phyloP scores from a whole-genome alignment of 2,888 invertebrate species.

The Drosophila colorata region DNA sequence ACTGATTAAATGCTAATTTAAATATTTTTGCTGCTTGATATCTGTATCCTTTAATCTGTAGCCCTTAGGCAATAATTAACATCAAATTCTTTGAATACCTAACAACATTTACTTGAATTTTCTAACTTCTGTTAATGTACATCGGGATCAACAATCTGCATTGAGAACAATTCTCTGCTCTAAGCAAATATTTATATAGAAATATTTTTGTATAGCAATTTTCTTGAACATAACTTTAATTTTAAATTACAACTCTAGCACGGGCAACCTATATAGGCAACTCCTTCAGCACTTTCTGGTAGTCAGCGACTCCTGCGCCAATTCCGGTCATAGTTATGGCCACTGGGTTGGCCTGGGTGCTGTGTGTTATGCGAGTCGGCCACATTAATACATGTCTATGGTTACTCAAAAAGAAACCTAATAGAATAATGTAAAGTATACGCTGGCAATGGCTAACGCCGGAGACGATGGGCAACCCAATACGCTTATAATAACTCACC shows the following conservation, averaged over 20 bases:
- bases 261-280: too few species aligned
- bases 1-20: too few species aligned
- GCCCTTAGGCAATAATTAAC: too few species aligned
- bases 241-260: too few species aligned
- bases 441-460: conserved; percentile 69
- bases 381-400: conserved; percentile 76
- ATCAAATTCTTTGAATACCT: too few species aligned
- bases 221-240: not conserved
- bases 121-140: too few species aligned
- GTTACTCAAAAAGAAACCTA: conserved; percentile 78
- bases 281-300: not conserved
- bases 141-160: too few species aligned
- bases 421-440: conserved; percentile 82
- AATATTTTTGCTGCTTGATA: too few species aligned
- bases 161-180: too few species aligned
- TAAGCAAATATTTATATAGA: too few species aligned
- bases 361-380: conserved; percentile 62
- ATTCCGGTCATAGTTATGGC: not conserved
- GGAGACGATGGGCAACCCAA: conserved; percentile 72
- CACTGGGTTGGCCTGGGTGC: conserved; percentile 4
- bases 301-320: not conserved
- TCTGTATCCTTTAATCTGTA: too few species aligned
- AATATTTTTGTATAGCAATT: not conserved
- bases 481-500: conserved; percentile 80
- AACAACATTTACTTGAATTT: too few species aligned